A percentile compares a stretch with the other conserved stretches of the same genome.
Conservation (phyloP, 1,140 invertebrate genomes). For the Drosophila tsacasi region DNA sequence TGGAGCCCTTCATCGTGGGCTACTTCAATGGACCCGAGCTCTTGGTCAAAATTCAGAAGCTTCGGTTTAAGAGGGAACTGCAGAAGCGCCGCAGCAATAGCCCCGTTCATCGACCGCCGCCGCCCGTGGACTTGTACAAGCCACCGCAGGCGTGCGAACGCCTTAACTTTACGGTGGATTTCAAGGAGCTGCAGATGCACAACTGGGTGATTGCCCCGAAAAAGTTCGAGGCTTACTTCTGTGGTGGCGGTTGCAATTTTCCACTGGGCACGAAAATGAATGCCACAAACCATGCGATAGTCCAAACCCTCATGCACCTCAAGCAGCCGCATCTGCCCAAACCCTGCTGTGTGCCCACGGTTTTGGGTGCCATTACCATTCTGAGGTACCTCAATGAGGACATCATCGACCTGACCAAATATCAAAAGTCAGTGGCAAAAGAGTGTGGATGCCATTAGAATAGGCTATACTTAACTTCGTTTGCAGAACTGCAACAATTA, state of each 20-base stretch:
- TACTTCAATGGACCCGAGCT: conserved; percentile 82
- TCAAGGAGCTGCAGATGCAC: conserved; percentile 79
- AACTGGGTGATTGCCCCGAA: conserved; percentile 83
- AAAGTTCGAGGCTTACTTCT: conserved; percentile 83
- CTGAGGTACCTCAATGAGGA: conserved; percentile 79
- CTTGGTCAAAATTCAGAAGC: conserved; percentile 71
- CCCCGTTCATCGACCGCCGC: conserved; percentile 4
- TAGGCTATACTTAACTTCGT: neutral
- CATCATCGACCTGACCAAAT: conserved; percentile 79
- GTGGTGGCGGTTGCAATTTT: conserved; percentile 81
- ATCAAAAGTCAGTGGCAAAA: conserved; percentile 77
- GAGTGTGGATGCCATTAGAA: conserved; percentile 77
- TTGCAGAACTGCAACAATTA: neutral
- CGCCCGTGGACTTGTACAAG: conserved; percentile 44
- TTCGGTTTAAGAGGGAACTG: conserved; percentile 75
- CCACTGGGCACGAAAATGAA: conserved; percentile 82
- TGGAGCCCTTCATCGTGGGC: conserved; percentile 77
- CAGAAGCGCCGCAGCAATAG: conserved; percentile 40
- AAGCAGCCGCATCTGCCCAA: conserved; percentile 80
- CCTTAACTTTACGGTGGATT: conserved; percentile 81
- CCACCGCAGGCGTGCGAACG: conserved; percentile 74
- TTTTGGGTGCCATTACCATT: conserved; percentile 76
- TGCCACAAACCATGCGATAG: conserved; percentile 84
- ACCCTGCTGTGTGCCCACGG: conserved; percentile 79
- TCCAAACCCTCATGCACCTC: conserved; percentile 81